phyloP scores from a whole-genome alignment of 1,140 invertebrate species.

The Melipona quadrifasciata region DNA sequence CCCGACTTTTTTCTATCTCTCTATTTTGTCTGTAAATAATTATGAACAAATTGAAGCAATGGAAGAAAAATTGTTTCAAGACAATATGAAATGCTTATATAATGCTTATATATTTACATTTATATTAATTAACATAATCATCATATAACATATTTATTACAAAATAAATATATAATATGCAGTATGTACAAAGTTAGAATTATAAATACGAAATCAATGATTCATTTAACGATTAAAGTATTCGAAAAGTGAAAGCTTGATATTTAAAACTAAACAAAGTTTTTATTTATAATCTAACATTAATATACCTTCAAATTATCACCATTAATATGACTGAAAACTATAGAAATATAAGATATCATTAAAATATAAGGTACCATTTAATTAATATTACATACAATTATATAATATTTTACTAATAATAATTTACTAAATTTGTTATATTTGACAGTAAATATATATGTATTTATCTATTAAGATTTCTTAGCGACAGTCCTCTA shows the following conservation, averaged over 20 bases:
- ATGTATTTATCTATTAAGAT: conserved; percentile 49
- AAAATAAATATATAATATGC: too few species aligned
- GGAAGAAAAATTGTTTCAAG: too few species aligned
- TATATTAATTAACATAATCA: not conserved
- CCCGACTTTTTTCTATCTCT: conserved; percentile 41
- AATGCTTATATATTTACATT: not conserved
- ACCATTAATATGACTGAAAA: too few species aligned
- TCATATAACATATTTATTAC: not conserved
- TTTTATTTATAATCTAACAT: too few species aligned
- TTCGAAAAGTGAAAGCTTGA: not conserved
- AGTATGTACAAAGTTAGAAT: not conserved
- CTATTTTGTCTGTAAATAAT: conserved; percentile 23
- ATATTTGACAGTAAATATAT: not conserved
- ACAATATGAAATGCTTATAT: too few species aligned
- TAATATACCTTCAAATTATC: too few species aligned
- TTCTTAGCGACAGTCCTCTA: conserved; percentile 44
- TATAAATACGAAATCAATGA: not conserved
- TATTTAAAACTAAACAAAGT: not conserved
- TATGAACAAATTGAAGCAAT: too few species aligned
- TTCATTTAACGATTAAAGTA: too few species aligned
- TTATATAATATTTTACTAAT: not conserved
- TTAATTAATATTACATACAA: not conserved
- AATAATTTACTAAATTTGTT: not conserved
- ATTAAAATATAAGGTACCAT: too few species aligned
- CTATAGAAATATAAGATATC: too few species aligned